Base-by-base conservation (phyloP, 23 tunicate genomes). In the Ciona savignyi region DNA sequence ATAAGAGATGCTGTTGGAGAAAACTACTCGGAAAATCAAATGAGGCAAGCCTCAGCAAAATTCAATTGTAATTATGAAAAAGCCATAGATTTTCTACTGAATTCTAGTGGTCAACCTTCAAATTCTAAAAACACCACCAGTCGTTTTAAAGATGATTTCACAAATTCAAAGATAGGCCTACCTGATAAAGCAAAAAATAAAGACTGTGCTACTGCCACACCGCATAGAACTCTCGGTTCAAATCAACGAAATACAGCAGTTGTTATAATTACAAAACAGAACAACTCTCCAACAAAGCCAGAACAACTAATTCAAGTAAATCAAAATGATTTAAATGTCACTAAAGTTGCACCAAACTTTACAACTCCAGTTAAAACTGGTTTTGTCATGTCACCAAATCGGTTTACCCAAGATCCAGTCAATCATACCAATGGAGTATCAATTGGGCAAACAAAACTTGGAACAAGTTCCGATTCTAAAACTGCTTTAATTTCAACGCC, bases 1-100 rank as follows among this genome's bases (percentile, higher is more conserved):
- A 82, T 82, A 6, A 33, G 70, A 63, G 81, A 83, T 69, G 97
- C 80, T 29, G 89, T 90, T 4, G 97, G 97, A 0, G 89, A 79
- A 9, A 62, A 80, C 60, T 83, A 83, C 51, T 35, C 82, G 11
- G 82, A 70, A 22, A 67, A 70, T 23, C 68, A 25, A 30, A 83
- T 83, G 73, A 75, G 69, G 74, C 23, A 74, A 0, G 89, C 82
- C 31, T 80, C 89, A 27, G 24, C 63, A 1, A 70, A 74, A 32
- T 78, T 32, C 67, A 33, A 79, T 32, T 79, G 34, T 42, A 62
- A 90, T 83, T 76, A 60, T 67, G 89, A 90, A 83, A 69, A 71
- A 49, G 84, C 97, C 20, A 65, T 88, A 0, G 65, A 88, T 67
- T 71, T 35, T 82, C 60, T 88, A 22, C 62, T 88, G 29, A 83